phyloP scores from a whole-genome alignment of 2,797 vertebrate genomes.

The Hyperoplus immaculatus region DNA sequence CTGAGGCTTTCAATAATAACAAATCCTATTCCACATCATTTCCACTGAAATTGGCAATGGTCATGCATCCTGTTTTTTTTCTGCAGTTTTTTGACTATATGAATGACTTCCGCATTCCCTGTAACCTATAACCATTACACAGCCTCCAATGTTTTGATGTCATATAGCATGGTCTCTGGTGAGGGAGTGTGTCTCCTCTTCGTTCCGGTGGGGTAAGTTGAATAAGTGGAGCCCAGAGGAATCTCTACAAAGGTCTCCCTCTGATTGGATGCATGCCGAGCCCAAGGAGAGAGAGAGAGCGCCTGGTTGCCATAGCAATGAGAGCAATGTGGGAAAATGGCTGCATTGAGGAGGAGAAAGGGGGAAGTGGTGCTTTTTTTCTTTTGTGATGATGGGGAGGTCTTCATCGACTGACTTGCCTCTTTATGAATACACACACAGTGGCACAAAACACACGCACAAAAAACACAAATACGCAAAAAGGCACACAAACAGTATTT shows the following conservation, averaged over 20 bases:
- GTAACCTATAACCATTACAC: constrained; percentile 66
- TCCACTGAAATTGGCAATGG: constrained; percentile 81
- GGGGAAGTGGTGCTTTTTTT: constrained; percentile 82
- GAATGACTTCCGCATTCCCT: constrained; percentile 70
- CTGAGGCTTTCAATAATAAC: constrained; percentile 82
- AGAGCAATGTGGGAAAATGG: constrained; percentile 82
- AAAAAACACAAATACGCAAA: constrained; percentile 49
- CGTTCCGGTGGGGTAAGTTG: constrained; percentile 86
- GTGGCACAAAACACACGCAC: constrained; percentile 46
- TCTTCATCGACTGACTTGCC: constrained; percentile 74
- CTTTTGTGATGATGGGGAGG: constrained; percentile 74
- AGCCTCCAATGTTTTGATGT: constrained; percentile 66
- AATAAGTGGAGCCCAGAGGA: constrained; percentile 87
- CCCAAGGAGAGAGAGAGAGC: constrained; percentile 85
- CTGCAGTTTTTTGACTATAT: constrained; percentile 64
- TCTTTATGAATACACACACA: constrained; percentile 58
- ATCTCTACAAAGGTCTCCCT: constrained; percentile 89
- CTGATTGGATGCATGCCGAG: constrained; percentile 87
- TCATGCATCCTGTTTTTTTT: constrained; percentile 68
- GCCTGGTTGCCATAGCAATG: constrained; percentile 88
- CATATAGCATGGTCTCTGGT: constrained; percentile 60
- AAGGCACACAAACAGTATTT: constrained; percentile 46
- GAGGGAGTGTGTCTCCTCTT: constrained; percentile 80
- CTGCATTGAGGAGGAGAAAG: constrained; percentile 74
- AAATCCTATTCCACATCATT: constrained; percentile 83